Base-by-base conservation (phyloP, 30 jellyfish, hydroid and myxozoan genomes). In the Calvadosia cruxmelitensis region DNA sequence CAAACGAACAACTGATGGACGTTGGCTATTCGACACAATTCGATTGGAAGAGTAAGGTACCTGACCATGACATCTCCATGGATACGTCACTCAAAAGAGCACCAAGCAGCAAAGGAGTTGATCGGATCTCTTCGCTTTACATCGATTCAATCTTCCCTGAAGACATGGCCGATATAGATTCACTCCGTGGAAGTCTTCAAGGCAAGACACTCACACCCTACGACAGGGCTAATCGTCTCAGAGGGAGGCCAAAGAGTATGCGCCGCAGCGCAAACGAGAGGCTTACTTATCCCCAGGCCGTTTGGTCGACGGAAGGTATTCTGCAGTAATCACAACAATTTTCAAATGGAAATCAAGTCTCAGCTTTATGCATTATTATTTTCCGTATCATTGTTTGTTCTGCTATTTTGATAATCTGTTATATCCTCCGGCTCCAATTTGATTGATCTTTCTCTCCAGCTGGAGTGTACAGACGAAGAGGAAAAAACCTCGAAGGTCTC, bases 121-220 rank as follows among this genome's bases (percentile, higher is more conserved):
- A 68, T n/a, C 33, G 73, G 13, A 76, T 87, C 25, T 78, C 94
- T 66, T 93, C 76, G 27, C 23, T 87, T 79, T 87, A 87, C 57
- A 64, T 94, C 33, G 96, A 87, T 67, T 80, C 96, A 12, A 23
- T 87, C 29, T 87, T 87, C 62, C 96, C 96, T 0, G 96, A 87
- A 66, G 96, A 87, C 68, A 36, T 74, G 49, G 86, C 92, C 12
- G 96, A 87, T 52, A 79, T 87, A 42, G 93, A 80, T 73, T 79
- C 94, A 29, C 69, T 87, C 27, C 66, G 78, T 33, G 96, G 96
- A 24, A 81, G 94, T 57, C 69, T 87, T 51, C 94, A 87, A 69
- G 96, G 96, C 10, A 77, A 86, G 52, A 86, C 96, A 24, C 51
- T 86, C 29, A 70, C 96, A 31, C 80, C 77, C 3, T 86, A 31